Percentiles rank a stretch among this genome's conserved stretches.
Conservation (phyloP, 2,797 vertebrate genomes). For the Epinephelus awoara region DNA sequence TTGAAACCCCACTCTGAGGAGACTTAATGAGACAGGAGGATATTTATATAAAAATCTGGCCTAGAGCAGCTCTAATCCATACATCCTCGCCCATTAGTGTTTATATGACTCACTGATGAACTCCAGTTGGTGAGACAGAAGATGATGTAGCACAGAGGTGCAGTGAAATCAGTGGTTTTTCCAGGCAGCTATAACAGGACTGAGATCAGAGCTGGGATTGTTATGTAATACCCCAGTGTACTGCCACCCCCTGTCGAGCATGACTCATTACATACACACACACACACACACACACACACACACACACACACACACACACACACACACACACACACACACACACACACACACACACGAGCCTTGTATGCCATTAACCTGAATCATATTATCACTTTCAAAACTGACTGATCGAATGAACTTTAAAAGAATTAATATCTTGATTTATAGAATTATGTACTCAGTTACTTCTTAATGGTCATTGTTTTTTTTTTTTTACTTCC, state of each 20-base stretch:
- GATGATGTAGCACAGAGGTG: constrained; percentile 44
- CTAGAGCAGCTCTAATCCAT: constrained; percentile 17
- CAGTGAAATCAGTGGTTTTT: constrained; percentile 52
- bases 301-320: not conserved
- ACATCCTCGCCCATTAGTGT: constrained; percentile 35
- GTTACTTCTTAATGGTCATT: not conserved
- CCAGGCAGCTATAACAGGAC: constrained; percentile 45
- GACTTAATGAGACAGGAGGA: constrained; percentile 14
- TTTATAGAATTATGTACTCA: not conserved
- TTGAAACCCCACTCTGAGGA: constrained; percentile 1
- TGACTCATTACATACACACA: constrained; percentile 63
- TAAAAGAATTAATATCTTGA: not conserved
- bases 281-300: constrained; percentile 15
- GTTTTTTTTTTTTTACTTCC: not conserved
- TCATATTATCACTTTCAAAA: not conserved
- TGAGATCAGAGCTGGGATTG: constrained; percentile 58
- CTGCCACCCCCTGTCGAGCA: constrained; percentile 52
- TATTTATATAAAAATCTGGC: constrained; percentile 19
- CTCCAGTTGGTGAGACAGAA: constrained; percentile 33
- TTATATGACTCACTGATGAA: constrained; percentile 51
- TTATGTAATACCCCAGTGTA: constrained; percentile 63
- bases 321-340: not conserved
- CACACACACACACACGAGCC: not conserved
- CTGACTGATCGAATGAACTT: not conserved
- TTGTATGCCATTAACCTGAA: not conserved